A percentile compares a stretch with the other conserved stretches of the same genome.
Conservation (phyloP, 2,113 vertebrate genomes). For the Eulemur macaco region DNA sequence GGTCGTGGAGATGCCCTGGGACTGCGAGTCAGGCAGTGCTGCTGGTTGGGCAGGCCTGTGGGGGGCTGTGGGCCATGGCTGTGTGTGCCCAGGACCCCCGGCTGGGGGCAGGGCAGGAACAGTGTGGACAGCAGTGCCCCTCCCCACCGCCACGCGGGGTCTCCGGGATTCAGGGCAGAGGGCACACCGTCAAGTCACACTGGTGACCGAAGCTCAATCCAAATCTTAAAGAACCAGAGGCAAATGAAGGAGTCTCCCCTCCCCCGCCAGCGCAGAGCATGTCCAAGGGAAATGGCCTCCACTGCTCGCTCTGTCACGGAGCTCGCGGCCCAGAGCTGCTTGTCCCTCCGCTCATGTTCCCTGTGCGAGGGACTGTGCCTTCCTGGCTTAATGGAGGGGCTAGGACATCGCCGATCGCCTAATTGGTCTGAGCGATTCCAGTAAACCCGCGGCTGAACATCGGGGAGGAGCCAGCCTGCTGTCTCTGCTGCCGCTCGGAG, state of each 20-base stretch:
- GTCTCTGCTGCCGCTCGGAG: neutral
- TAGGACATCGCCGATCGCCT: neutral
- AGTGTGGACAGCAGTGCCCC: accelerated
- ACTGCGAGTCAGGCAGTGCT: neutral
- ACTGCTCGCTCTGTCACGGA: neutral
- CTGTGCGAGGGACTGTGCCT: constrained; percentile 35
- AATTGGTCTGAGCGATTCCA: neutral
- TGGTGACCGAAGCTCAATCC: neutral
- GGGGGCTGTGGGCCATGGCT: neutral
- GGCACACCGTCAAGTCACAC: neutral
- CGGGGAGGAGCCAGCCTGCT: too few relatives aligned
- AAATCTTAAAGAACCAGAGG: neutral
- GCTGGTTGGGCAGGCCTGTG: too few relatives aligned
- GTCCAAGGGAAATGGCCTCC: constrained; percentile 50
- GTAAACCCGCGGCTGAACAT: neutral
- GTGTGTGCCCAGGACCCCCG: neutral
- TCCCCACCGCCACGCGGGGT: neutral
- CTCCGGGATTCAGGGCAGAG: neutral
- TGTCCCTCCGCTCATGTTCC: neutral
- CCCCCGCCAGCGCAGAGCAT: neutral
- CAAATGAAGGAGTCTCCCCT: neutral
- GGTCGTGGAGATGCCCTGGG: accelerated
- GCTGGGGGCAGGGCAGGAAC: neutral
- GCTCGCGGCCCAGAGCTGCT: neutral
- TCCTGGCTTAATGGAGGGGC: neutral